Conservation (phyloP, 2,888 invertebrate species). For the Hipparchia sbordonii region DNA sequence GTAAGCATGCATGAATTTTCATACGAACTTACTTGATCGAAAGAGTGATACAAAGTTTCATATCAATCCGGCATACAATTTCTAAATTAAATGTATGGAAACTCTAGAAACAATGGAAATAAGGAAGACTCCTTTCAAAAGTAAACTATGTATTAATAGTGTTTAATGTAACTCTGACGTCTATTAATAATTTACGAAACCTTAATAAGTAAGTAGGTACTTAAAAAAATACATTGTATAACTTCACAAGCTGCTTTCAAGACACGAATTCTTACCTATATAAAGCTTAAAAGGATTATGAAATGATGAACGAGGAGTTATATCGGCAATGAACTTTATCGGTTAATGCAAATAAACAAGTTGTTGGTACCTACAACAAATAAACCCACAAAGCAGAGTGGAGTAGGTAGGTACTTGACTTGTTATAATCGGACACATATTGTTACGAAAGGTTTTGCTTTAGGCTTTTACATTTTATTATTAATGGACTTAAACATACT, state of each 20-base stretch:
- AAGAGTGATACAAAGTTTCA: no score
- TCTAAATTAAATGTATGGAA: no score
- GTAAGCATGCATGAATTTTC: no score
- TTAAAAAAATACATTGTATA: no score
- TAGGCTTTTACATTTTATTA: neutral
- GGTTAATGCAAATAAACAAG: constrained; percentile 2
- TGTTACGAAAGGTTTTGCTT: neutral
- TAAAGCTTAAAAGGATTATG: neutral
- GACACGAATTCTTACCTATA: neutral
- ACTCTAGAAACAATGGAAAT: no score
- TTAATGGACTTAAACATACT: constrained; percentile 13
- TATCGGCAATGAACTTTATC: constrained; percentile 11
- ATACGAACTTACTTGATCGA: no score
- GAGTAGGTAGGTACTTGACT: neutral
- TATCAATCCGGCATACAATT: no score
- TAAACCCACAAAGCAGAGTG: neutral
- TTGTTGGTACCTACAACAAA: neutral
- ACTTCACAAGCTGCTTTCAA: neutral
- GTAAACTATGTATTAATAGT: no score
- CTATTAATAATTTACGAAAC: no score
- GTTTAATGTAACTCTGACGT: no score
- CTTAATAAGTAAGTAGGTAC: no score
- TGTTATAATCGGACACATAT: neutral
- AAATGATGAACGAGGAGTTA: neutral
- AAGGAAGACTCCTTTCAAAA: no score